Conservation (phyloP, 2,113 vertebrate genomes). For the Helogale parvula region DNA sequence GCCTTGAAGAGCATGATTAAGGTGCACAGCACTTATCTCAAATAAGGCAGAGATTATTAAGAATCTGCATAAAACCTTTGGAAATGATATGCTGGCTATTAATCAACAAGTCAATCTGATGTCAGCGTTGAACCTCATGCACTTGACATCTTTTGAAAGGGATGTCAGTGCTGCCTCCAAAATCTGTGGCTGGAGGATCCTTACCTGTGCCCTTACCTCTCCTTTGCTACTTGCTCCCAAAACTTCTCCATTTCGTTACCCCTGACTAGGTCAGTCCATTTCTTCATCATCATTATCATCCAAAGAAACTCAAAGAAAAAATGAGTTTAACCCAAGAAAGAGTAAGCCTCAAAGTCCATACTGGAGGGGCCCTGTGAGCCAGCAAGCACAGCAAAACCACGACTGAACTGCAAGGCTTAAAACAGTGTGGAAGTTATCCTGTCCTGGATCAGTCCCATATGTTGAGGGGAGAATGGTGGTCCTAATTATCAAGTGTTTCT, state of each 20-base stretch:
- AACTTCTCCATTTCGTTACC: neutral
- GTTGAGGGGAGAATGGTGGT: conserved; percentile 91
- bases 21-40: neutral
- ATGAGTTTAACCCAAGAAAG: conserved; percentile 92
- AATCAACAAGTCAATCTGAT: neutral
- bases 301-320: conserved; percentile 91
- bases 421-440: conserved; percentile 90
- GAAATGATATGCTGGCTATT: neutral
- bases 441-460: conserved; percentile 90
- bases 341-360: conserved; percentile 92
- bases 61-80: neutral
- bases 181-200: neutral
- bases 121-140: neutral
- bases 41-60: neutral
- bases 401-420: conserved; percentile 90
- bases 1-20: neutral
- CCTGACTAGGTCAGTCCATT: neutral
- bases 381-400: conserved; percentile 92
- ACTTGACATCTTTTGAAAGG: neutral
- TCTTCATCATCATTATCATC: neutral
- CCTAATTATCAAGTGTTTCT: conserved; percentile 93
- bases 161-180: neutral
- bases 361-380: conserved; percentile 91
- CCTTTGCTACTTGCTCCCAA: neutral
- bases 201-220: neutral